phyloP scores from a whole-genome alignment of 2,797 vertebrate genomes.

The Etheostoma nigrum region DNA sequence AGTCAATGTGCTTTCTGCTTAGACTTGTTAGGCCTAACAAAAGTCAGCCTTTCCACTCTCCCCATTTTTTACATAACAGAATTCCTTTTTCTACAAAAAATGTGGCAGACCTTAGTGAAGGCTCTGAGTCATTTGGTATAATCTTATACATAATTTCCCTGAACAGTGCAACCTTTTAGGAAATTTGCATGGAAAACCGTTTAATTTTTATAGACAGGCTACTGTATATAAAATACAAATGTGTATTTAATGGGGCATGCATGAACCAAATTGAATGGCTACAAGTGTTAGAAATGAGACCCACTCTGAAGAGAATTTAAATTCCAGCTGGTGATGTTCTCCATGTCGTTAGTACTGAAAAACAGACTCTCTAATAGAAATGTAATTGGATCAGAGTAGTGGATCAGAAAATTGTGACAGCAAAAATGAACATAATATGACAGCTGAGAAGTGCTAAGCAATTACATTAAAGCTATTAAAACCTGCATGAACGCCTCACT shows the following conservation, averaged over 20 bases:
- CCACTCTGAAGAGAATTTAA: not conserved
- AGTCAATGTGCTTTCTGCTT: conserved; percentile 63
- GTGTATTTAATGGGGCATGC: not conserved
- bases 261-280: not conserved
- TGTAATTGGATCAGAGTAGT: conserved; percentile 37
- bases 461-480: conserved; percentile 48
- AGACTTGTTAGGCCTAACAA: conserved; percentile 38
- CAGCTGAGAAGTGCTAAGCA: conserved; percentile 36
- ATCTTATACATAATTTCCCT: not conserved
- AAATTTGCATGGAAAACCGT: not conserved
- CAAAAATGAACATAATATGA: conserved; percentile 42
- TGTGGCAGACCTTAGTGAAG: not conserved
- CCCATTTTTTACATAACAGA: conserved; percentile 61
- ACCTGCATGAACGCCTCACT: conserved; percentile 23
- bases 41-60: conserved; percentile 52
- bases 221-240: not conserved
- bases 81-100: conserved; percentile 12
- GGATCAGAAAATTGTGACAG: conserved; percentile 48
- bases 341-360: not conserved
- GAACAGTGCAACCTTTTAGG: not conserved
- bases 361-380: conserved; percentile 35
- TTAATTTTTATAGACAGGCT: not conserved
- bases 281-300: not conserved
- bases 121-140: not conserved
- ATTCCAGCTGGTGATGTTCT: conserved; percentile 6